These are phyloP conservation scores for Tolypeutes matacus DNA, from an alignment of 2,797 vertebrate genomes.

Conservation along the genomic window DNA sequence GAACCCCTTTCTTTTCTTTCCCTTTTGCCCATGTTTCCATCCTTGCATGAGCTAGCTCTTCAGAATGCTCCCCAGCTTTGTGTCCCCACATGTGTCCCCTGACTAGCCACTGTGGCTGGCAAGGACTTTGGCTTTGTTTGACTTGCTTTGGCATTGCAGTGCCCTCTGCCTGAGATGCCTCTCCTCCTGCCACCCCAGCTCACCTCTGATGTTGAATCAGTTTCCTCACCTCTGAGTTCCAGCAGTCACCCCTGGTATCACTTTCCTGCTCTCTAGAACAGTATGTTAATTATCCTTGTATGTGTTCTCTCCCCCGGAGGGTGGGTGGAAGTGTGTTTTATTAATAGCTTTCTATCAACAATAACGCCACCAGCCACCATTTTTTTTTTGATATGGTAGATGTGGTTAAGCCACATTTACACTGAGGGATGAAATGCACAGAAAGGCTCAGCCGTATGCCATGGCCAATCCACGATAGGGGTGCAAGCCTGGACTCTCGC, in stretches of 20 bases:
- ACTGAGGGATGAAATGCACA: neutral
- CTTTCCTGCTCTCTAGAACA: neutral
- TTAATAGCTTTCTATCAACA: neutral
- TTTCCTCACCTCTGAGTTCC: neutral
- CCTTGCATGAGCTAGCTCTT: accelerated
- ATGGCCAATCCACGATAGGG: neutral
- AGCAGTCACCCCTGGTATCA: neutral
- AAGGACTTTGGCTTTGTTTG: neutral
- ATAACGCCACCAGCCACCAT: accelerated
- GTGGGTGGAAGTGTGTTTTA: neutral
- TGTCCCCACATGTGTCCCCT: accelerated
- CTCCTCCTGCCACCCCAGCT: neutral
- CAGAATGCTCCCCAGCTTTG: neutral
- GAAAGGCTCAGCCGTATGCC: neutral
- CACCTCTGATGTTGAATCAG: neutral
- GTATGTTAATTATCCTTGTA: neutral
- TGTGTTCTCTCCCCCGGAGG: neutral
- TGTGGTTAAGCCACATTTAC: neutral
- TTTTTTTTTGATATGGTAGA: neutral
- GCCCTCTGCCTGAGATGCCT: neutral
- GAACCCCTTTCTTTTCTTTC: neutral
- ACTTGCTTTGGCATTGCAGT: neutral
- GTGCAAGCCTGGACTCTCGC: neutral
- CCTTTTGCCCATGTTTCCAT: neutral
- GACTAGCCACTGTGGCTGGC: accelerated